Conservation (phyloP, 2,113 vertebrate genomes). For the Etheostoma cragini region DNA sequence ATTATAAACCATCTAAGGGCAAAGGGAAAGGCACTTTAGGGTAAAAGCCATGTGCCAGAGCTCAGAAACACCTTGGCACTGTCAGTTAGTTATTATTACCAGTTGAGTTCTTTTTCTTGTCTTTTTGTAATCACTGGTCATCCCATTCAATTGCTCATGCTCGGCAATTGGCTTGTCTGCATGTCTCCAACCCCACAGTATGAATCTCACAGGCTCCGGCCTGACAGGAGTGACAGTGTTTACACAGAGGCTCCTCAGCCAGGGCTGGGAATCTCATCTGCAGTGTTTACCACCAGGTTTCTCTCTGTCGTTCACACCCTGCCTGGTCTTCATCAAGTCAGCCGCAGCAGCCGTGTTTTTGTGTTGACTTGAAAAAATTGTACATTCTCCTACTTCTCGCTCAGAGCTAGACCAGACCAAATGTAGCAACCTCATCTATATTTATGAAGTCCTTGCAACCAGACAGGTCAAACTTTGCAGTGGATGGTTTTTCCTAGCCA, state of each 20-base stretch:
- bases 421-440: slow-evolving; percentile 48
- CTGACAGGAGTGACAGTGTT: slow-evolving; percentile 76
- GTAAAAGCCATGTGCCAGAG: slow-evolving; percentile 60
- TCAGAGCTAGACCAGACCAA: slow-evolving; percentile 46
- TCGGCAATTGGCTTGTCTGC: slow-evolving; percentile 66
- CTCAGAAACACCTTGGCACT: slow-evolving; percentile 66
- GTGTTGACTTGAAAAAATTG: slow-evolving; percentile 45
- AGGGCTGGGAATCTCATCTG: slow-evolving; percentile 66
- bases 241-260: slow-evolving; percentile 69
- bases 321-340: slow-evolving; percentile 68
- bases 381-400: slow-evolving; percentile 37
- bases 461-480: slow-evolving; percentile 56
- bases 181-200: slow-evolving; percentile 59
- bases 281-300: slow-evolving; percentile 50
- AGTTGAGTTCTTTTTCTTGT: slow-evolving; percentile 42
- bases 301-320: slow-evolving; percentile 61
- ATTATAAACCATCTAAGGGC: slow-evolving; percentile 44
- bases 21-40: slow-evolving; percentile 39
- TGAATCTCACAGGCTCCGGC: slow-evolving; percentile 61
- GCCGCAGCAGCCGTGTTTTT: slow-evolving; percentile 40
- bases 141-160: slow-evolving; percentile 53
- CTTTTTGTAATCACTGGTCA: slow-evolving; percentile 68
- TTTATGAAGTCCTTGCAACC: slow-evolving; percentile 46
- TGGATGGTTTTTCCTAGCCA: slow-evolving; percentile 36
- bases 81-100: slow-evolving; percentile 59